Evolutionary conservation across 2,888 invertebrate species (phyloP), one percentile per base, ranked within the genome.

Genomic region (Lochmaea crataegi): DNA sequence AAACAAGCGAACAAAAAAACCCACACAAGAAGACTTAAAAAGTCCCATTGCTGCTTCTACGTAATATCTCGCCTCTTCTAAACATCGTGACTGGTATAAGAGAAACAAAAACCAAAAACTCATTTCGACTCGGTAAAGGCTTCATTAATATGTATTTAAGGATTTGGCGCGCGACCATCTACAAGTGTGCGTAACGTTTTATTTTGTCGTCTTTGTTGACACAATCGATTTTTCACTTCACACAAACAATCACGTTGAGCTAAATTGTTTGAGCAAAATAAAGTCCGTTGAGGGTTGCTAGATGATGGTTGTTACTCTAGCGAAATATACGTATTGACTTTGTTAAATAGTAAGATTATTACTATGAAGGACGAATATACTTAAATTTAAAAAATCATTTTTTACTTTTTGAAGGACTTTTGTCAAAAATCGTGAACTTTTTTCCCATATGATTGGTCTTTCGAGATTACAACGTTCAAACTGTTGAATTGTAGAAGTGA

Each of bases 111-210:
- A 42, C 42, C 61, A 38, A 63, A 63, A 63, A 18, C 42, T 63
- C 42, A 63, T 63, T 63, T 63, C 41, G 16, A 7, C 12, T 32
- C 26, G 18, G 11, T 11, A 63, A 63, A 63, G 61, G 61, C 38
- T 42, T 63, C 61, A 63, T 63, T 42, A 63, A 63, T 63, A 63
- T 63, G 41, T 63, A 63, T 63, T 42, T 60, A 60, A 32, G 32
- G 32, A 38, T 60, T 60, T 60, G 60, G 41, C 18, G 41, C 51
- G 51, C 11, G 51, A 16, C 9, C 18, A 53, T 53, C 16, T 18
- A 18, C 18, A 53, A 18, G 18, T 18, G 18, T 53, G 53, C 9
- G 16, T 18, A 53, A 53, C 16, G 53, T 53, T 53, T 53, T 53
- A 53, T 53, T 16, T 53, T 53, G 53, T 63, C 61, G 16, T 18